phyloP scores from a whole-genome alignment of 2,888 invertebrate species.

The Antheraea assamensis region DNA sequence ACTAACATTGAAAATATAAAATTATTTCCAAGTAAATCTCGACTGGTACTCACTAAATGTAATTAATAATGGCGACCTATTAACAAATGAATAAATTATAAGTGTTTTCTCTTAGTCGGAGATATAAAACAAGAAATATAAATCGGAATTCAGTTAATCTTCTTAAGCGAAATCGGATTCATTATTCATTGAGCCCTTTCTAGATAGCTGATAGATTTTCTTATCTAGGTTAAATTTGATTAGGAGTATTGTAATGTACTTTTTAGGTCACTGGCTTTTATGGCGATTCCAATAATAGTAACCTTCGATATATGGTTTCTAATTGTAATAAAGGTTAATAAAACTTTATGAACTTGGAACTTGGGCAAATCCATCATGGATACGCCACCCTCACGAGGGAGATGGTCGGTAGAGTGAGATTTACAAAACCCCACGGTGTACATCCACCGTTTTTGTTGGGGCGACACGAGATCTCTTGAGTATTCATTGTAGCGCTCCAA shows the following conservation, averaged over 20 bases:
- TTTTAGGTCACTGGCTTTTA: not conserved
- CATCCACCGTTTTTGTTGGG: no score
- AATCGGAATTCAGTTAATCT: not conserved
- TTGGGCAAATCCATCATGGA: no score
- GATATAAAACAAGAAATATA: not conserved
- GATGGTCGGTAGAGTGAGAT: no score
- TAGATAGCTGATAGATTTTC: constrained; percentile 1
- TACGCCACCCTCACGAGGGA: no score
- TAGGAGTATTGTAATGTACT: not conserved
- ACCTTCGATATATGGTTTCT: not conserved
- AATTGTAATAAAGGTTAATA: not conserved
- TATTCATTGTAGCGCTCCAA: no score
- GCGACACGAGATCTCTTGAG: no score
- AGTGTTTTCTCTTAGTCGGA: not conserved
- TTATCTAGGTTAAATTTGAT: not conserved
- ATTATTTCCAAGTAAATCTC: no score
- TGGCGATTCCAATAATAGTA: not conserved
- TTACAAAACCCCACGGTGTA: no score
- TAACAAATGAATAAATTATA: not conserved
- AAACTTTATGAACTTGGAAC: no score
- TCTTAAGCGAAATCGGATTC: constrained; percentile 4
- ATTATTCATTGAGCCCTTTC: constrained; percentile 4
- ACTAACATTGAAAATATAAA: no score
- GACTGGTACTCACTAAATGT: no score
- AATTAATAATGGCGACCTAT: no score